Base-by-base conservation (phyloP, 2,888 invertebrate genomes). In the Caenorhabditis panamensis region DNA sequence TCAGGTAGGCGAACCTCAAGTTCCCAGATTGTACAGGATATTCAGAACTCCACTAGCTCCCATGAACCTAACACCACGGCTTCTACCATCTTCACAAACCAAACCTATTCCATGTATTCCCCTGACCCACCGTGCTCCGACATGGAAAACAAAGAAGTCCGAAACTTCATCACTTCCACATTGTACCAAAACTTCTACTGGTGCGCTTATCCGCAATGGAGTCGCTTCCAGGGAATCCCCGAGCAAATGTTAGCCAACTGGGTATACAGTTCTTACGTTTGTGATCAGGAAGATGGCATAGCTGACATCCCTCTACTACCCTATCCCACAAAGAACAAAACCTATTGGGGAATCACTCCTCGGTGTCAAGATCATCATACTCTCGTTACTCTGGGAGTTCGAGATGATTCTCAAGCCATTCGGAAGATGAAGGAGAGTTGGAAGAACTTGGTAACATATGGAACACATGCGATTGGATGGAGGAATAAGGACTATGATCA, bases 341-440 rank as follows among this genome's bases (percentile, higher is more conserved):
- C 26, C 1, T 68, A 68, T 28, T 76, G 68, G 68, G 58, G 56
- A 18, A 22, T 76, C 9, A 8, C 18, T 8, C 68, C 76, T n/a
- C 36, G 51, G 53, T 68, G 36, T 28, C n/a, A 37, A 0, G 36
- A 36, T 6, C 37, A 18, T 8, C n/a, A 24, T 13, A 20, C 20
- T 6, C 47, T 62, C 1, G 54, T 71, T 0, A 62, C 53, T n/a
- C 36, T 71, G 16, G 71, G 71, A 28, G 47, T 56, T 11, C 41
- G 47, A 24, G 20, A 63, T 16, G 62, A 71, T 28, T 26, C 31
- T 1, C 13, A 44, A 36, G 71, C 71, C 1, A 28, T 72, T 41
- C 16, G 9, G 9, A 31, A n/a, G 20, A 49, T 72, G 49, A 72
- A 51, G 9, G 31, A 31, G 16, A 54, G 9, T 20, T 62, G 41